A percentile compares a stretch with the other conserved stretches of the same genome.
phyloP scores from a whole-genome alignment of 2,113 vertebrate species.

The Ctenomys sociabilis region DNA sequence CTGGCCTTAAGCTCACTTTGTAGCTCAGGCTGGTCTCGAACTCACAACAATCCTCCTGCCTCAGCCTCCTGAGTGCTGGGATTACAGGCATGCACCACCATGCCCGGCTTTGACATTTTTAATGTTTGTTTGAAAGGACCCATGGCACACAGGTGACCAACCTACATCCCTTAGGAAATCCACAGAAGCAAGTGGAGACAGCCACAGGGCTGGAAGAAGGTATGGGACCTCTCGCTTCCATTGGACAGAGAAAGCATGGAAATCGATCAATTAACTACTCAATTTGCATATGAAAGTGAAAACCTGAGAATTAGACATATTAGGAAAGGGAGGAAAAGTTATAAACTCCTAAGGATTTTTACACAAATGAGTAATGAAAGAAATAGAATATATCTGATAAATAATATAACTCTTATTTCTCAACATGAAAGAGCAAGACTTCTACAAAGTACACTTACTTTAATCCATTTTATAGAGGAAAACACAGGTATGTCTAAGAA shows the following conservation, averaged over 20 bases:
- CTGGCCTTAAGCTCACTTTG: too few species aligned
- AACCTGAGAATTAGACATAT: neutral
- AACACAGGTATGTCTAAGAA: neutral
- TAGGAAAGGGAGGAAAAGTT: neutral
- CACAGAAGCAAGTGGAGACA: neutral
- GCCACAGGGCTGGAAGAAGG: neutral
- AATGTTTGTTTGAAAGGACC: neutral
- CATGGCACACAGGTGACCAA: neutral
- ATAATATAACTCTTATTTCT: conserved; percentile 35
- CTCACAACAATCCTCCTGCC: too few species aligned
- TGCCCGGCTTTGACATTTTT: conserved; percentile 25
- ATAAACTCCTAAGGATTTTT: neutral
- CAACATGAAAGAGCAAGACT: conserved; percentile 6
- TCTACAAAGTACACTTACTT: neutral
- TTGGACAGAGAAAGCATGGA: neutral
- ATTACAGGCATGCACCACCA: too few species aligned
- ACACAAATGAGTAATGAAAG: neutral
- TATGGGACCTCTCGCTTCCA: neutral
- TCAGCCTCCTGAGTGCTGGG: too few species aligned
- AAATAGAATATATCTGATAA: neutral
- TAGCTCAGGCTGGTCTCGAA: too few species aligned
- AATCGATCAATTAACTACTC: conserved; percentile 6
- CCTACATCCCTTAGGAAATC: neutral
- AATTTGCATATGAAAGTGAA: neutral
- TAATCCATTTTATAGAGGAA: neutral